Evolutionary conservation across 2,113 vertebrate genomes (phyloP).

Genomic region (Neolamprologus falcicula): DNA sequence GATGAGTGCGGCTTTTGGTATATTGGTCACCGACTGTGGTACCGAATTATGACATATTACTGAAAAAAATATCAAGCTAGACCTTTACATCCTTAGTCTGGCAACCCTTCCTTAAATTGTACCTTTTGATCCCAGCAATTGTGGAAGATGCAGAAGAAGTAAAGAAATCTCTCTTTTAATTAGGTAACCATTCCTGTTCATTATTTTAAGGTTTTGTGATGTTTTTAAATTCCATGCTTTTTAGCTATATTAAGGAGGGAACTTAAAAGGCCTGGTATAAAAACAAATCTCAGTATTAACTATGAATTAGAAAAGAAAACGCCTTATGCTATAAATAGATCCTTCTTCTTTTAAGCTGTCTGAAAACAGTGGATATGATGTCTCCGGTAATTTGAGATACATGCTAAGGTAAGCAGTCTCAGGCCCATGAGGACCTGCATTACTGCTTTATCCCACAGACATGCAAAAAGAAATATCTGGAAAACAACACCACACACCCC

Average conservation of each 20-base stretch:
- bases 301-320: neutral
- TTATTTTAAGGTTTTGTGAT: neutral
- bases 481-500: too few relatives aligned
- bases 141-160: neutral
- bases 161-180: neutral
- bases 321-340: neutral
- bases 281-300: neutral
- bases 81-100: neutral
- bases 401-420: conserved; percentile 37
- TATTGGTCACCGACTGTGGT: neutral
- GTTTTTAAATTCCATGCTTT: neutral
- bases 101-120: neutral
- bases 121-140: neutral
- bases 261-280: neutral
- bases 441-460: conserved; percentile 36
- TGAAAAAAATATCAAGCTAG: neutral
- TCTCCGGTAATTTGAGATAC: conserved; percentile 45
- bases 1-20: neutral
- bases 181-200: neutral
- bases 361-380: neutral
- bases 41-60: neutral
- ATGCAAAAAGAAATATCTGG: neutral
- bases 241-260: neutral
- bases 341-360: neutral
- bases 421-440: conserved; percentile 44